Base-by-base conservation (phyloP, 2,888 invertebrate species). In the Horisme vitalbata region DNA sequence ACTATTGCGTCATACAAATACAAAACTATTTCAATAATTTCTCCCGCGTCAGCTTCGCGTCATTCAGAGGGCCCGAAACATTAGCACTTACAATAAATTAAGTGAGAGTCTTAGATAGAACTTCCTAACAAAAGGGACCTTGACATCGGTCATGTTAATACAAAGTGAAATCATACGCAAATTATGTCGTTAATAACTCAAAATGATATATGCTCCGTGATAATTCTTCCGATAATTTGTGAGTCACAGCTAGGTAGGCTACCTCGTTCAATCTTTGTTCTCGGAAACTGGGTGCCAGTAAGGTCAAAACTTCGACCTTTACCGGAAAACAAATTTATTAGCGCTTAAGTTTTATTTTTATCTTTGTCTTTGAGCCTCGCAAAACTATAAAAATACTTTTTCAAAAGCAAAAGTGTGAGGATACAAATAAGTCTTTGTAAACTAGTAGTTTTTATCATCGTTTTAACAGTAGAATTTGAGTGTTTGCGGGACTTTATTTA, bases 61-160 rank as follows among this genome's bases (percentile, higher is more conserved):
- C 18, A 20, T 7, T 13, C 6, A 4, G 26, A 21, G 33, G 11
- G 23, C 21, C 41, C 34, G 23, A 47, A 45, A 48, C 31, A 43
- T 52, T 50, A 50, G 44, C 55, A 50, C 35, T 36, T 20, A 33
- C 30, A 34, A 38, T 36, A 43, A 32, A 52, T 18, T 45, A 52
- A 48, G 48, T 43, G 57, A 57, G 55, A 57, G 54, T 44, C 20
- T 8, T 37, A 28, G 33, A 35, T 39, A 44, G 31, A 31, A 28
- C 38, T 30, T 47, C 41, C 39, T 30, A 39, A 56, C 46, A 53
- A 52, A 49, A 36, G n/a, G 27, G 39, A 46, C 46, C 49, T 44
- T 44, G 41, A 41, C 38, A 27, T 21, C 41, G 34, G 41, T 45
- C 46, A 41, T 41, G n/a, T 51, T 28, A 39, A 45, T 41, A 27